Conservation (phyloP, 2,888 invertebrate species). For the Petrolisthes cinctipes region DNA sequence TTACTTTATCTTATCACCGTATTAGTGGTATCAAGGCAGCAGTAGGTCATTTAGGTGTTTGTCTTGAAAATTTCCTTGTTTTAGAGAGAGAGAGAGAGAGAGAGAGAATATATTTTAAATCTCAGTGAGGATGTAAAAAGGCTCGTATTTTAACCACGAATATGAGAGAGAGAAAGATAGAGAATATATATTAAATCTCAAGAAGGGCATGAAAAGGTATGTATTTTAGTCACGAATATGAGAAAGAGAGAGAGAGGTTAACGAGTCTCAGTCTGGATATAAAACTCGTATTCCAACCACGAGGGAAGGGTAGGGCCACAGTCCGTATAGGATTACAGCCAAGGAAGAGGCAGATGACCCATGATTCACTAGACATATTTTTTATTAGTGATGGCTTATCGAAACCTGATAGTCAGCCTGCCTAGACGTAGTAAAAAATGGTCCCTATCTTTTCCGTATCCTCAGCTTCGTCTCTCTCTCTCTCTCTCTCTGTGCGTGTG, state of each 20-base stretch:
- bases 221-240: not conserved
- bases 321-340: not conserved
- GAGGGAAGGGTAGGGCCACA: not conserved
- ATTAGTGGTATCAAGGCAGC: not conserved
- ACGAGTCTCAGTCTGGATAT: not conserved
- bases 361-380: not conserved
- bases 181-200: not conserved
- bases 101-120: not conserved
- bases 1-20: too few species aligned
- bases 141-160: not conserved
- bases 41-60: not conserved
- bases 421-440: not conserved
- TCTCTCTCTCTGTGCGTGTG: not conserved
- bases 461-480: not conserved
- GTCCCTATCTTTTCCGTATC: not conserved
- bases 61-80: too few species aligned
- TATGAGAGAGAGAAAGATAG: not conserved
- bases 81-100: slow-evolving; percentile 4
- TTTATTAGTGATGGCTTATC: too few species aligned
- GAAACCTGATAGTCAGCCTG: not conserved
- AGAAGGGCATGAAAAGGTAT: not conserved
- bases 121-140: not conserved
- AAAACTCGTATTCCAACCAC: not conserved
- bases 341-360: not conserved
- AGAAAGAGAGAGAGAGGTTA: not conserved